These are phyloP conservation scores for Pyrocoelia pectoralis DNA, from an alignment of 2,888 invertebrate species.

Conservation along the genomic window DNA sequence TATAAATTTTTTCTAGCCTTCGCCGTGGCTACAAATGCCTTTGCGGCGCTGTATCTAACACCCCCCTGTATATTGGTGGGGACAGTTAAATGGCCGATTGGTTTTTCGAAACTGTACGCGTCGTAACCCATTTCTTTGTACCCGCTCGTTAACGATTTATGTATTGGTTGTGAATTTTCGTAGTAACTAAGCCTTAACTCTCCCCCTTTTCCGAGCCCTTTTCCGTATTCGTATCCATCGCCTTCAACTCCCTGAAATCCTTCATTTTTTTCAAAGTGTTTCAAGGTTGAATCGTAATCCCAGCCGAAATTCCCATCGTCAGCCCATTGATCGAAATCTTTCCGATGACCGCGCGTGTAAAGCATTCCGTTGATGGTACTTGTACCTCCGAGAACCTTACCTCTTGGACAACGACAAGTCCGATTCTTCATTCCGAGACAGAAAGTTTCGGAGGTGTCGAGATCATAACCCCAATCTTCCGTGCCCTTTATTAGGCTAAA, in stretches of 20 bases:
- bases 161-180: conserved; percentile 14
- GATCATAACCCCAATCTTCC: conserved; percentile 47
- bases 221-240: conserved; percentile 20
- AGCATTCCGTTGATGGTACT: conserved; percentile 62
- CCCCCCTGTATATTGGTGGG: conserved; percentile 61
- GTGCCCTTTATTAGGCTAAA: too few relatives aligned
- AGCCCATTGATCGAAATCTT: conserved; percentile 86
- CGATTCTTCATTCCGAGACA: conserved; percentile 44
- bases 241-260: conserved; percentile 28
- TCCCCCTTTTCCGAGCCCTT: conserved; percentile 32
- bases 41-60: conserved; percentile 63
- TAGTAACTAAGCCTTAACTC: conserved; percentile 28
- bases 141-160: conserved; percentile 30
- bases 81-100: conserved; percentile 54
- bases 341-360: conserved; percentile 65
- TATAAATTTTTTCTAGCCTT: conserved; percentile 66
- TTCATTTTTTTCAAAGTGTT: conserved; percentile 75
- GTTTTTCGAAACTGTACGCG: conserved; percentile 49
- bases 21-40: conserved; percentile 64
- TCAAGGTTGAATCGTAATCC: conserved; percentile 76
- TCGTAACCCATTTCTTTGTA: conserved; percentile 50
- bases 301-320: conserved; percentile 82
- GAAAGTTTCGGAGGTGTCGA: conserved; percentile 44
- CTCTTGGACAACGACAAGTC: conserved; percentile 58
- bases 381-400: conserved; percentile 62